These are phyloP conservation scores for Drosophila fulvimacula DNA, from an alignment of 2,888 invertebrate species.

Conservation along the genomic window DNA sequence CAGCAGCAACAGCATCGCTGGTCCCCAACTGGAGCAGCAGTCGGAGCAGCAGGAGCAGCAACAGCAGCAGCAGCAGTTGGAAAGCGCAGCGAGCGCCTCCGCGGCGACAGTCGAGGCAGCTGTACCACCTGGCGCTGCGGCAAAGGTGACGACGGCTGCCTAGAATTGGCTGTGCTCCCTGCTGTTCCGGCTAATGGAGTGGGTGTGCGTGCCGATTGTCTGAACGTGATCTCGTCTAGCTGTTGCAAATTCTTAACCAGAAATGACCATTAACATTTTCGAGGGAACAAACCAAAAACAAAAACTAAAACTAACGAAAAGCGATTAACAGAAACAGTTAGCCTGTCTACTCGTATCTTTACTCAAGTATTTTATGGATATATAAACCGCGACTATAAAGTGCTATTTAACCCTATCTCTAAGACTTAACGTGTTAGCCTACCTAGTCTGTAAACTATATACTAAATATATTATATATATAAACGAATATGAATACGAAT, in stretches of 20 bases:
- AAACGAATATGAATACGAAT: conserved; percentile 46
- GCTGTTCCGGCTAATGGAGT: conserved; percentile 83
- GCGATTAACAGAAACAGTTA: conserved; percentile 31
- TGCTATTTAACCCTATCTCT: conserved; percentile 74
- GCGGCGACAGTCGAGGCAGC: conserved; percentile 23
- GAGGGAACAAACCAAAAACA: conserved; percentile 66
- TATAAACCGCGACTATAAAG: conserved; percentile 53
- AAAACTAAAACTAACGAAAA: conserved; percentile 2
- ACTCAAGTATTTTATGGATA: conserved; percentile 75
- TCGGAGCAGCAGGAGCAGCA: conserved; percentile 12
- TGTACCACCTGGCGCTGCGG: conserved; percentile 52
- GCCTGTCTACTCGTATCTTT: conserved; percentile 67
- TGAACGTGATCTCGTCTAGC: conserved; percentile 63
- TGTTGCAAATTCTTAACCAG: conserved; percentile 21
- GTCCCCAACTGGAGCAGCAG: conserved; percentile 4
- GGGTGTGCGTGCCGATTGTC: conserved; percentile 82
- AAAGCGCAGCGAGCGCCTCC: conserved; percentile 19
- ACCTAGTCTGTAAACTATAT: conserved; percentile 33
- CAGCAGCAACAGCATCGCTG: conserved; percentile 19
- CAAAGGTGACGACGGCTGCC: conserved; percentile 78
- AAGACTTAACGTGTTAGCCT: conserved; percentile 73
- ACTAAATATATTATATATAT: conserved; percentile 1
- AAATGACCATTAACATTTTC: conserved; percentile 49
- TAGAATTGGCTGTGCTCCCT: conserved; percentile 83
- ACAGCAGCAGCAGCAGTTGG: conserved; percentile 35